phyloP scores from a whole-genome alignment of 2,113 vertebrate genomes.

The Centrocercus urophasianus region DNA sequence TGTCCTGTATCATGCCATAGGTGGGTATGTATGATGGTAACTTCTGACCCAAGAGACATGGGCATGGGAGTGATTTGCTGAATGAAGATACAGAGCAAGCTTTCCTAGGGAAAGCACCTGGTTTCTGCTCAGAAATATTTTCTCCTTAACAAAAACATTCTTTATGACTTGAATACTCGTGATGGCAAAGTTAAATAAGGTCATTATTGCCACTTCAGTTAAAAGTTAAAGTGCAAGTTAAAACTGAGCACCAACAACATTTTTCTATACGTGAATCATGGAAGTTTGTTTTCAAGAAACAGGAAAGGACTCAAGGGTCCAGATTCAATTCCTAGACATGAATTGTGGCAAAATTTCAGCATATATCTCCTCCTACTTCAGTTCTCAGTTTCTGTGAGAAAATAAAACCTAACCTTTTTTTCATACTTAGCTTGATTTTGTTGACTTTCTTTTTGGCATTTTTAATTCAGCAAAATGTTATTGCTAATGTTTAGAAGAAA shows the following conservation, averaged over 20 bases:
- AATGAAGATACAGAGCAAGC: background rate
- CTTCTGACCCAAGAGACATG: background rate
- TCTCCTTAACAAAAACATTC: background rate
- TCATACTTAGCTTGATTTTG: background rate
- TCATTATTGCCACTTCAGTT: background rate
- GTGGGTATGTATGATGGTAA: background rate
- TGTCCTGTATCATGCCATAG: background rate
- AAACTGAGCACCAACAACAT: background rate
- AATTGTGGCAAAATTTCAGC: background rate
- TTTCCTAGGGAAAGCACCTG: background rate
- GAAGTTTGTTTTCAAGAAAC: background rate
- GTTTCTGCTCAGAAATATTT: background rate
- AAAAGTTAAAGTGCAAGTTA: background rate
- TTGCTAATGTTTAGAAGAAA: background rate
- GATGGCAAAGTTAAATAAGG: constrained; percentile 7
- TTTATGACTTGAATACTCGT: background rate
- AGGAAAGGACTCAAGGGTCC: background rate
- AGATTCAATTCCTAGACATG: background rate
- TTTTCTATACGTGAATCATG: background rate
- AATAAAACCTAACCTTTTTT: background rate
- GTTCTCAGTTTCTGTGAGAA: background rate
- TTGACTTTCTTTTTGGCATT: background rate
- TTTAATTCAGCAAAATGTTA: background rate
- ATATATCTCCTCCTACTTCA: background rate
- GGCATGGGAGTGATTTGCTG: background rate